A percentile compares a stretch with the other conserved stretches of the same genome.
phyloP scores from a whole-genome alignment of 2,797 vertebrate species.

The Corythornis leucogaster region DNA sequence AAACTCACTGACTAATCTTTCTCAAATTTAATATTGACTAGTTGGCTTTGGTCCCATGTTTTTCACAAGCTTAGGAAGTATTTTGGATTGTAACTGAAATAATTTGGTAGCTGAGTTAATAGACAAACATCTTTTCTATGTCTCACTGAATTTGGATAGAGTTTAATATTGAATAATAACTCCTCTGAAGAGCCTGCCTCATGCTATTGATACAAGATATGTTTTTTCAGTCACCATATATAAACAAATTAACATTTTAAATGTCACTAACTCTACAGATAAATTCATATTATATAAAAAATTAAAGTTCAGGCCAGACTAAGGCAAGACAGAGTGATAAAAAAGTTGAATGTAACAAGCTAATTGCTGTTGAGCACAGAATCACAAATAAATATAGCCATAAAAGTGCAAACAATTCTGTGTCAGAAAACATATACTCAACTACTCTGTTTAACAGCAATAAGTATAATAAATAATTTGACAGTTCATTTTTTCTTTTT shows the following conservation, averaged over 20 bases:
- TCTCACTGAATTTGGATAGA: background rate
- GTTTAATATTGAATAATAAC: background rate
- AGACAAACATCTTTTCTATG: background rate
- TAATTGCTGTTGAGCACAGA: background rate
- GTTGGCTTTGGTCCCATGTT: background rate
- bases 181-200: background rate
- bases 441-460: background rate
- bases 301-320: background rate
- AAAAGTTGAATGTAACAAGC: background rate
- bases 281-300: background rate
- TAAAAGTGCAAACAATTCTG: background rate
- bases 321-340: background rate
- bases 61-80: background rate
- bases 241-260: background rate
- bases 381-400: background rate
- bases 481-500: background rate
- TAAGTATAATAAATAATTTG: background rate
- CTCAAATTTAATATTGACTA: constrained; percentile 50
- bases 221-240: background rate
- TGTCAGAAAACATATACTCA: background rate
- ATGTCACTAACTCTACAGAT: background rate
- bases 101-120: background rate
- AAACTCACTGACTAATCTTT: constrained; percentile 17
- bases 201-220: background rate
- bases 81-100: background rate